These are phyloP conservation scores for Capromys pilorides DNA, from an alignment of 2,797 vertebrate species.

Conservation along the genomic window DNA sequence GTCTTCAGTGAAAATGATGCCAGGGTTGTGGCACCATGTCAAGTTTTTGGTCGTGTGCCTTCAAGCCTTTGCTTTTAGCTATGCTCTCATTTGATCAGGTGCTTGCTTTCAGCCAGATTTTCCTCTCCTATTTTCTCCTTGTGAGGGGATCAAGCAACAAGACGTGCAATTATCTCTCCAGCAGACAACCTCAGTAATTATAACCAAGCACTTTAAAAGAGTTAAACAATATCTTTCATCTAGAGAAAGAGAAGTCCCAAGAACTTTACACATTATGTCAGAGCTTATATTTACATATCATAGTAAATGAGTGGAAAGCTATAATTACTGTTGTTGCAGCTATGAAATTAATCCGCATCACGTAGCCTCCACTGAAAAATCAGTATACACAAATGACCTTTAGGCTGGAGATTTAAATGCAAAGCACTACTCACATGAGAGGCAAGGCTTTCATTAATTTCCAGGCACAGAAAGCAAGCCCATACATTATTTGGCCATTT, in stretches of 20 bases:
- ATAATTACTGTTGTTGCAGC: constrained; percentile 56
- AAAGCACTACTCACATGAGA: constrained; percentile 12
- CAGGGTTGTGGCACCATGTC: constrained; percentile 32
- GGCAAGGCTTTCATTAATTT: constrained; percentile 22
- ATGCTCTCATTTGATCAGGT: constrained; percentile 70
- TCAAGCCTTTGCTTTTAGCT: constrained; percentile 66
- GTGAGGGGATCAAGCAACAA: constrained; percentile 70
- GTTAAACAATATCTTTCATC: constrained; percentile 66
- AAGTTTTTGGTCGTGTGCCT: constrained; percentile 57
- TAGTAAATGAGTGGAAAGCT: constrained; percentile 20
- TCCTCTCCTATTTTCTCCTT: constrained; percentile 48
- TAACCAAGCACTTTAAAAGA: constrained; percentile 54
- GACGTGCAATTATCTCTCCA: constrained; percentile 73
- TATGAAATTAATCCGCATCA: constrained; percentile 37
- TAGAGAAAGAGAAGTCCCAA: constrained; percentile 54
- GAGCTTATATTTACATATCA: constrained; percentile 27
- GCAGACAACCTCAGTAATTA: constrained; percentile 72
- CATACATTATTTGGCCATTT: not conserved
- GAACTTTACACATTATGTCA: constrained; percentile 45
- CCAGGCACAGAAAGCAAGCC: not conserved
- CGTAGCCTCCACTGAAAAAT: constrained; percentile 20
- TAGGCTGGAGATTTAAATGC: constrained; percentile 39
- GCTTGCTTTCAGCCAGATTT: constrained; percentile 67
- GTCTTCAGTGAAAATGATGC: constrained; percentile 51
- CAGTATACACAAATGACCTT: not conserved